Evolutionary conservation across 2,888 invertebrate genomes (phyloP).

Genomic region (Neria commutata): DNA sequence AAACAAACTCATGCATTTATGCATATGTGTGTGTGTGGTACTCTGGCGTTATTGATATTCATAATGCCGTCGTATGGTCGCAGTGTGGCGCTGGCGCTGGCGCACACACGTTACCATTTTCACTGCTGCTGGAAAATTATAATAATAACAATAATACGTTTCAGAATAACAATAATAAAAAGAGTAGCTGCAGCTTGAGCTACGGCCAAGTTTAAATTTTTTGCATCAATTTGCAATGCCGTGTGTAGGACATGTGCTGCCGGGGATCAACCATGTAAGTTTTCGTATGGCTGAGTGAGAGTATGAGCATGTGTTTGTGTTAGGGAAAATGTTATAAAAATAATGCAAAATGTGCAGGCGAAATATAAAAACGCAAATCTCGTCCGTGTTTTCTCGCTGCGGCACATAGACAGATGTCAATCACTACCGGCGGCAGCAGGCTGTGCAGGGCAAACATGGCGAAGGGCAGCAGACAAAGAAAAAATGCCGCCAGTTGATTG

Average conservation of each 20-base stretch:
- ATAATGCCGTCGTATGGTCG: not conserved
- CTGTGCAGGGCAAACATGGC: not conserved
- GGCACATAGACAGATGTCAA: slow-evolving; percentile 43
- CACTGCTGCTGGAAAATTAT: not conserved
- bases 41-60: not conserved
- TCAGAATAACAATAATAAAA: not conserved
- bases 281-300: slow-evolving; percentile 18
- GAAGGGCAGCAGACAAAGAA: not conserved
- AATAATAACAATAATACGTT: slow-evolving; percentile 1
- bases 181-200: not conserved
- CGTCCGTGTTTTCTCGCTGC: not conserved
- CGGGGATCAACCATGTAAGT: not conserved
- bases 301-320: slow-evolving; percentile 43
- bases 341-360: not conserved
- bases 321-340: slow-evolving; percentile 29
- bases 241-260: not conserved
- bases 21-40: too few species aligned
- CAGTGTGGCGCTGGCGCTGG: too few species aligned
- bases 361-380: not conserved
- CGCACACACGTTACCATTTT: not conserved
- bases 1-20: too few species aligned
- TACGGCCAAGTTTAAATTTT: not conserved
- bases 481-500: slow-evolving; percentile 38
- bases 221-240: not conserved
- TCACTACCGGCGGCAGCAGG: slow-evolving; percentile 32